These are phyloP conservation scores for Branchinecta lynchi DNA, from an alignment of 1,140 invertebrate species.

Conservation along the genomic window DNA sequence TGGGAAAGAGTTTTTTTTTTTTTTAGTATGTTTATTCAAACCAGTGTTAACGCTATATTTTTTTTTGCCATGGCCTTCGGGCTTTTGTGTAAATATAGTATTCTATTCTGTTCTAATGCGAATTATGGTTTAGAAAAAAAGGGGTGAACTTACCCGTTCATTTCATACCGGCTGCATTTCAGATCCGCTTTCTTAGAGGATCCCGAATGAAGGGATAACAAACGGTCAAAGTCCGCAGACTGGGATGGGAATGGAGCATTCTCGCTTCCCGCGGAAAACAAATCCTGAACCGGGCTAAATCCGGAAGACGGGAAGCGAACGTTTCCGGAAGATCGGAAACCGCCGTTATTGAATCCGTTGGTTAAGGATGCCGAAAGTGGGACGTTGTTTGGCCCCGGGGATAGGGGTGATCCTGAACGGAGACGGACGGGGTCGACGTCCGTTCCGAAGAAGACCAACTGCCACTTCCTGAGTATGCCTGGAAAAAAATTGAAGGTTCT, in stretches of 20 bases:
- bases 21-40: no score
- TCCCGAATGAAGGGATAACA: no score
- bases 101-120: no score
- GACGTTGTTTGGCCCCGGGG: constrained; percentile 27
- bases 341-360: constrained; percentile 25
- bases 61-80: no score
- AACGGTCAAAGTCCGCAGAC: neutral
- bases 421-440: constrained; percentile 58
- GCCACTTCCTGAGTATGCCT: constrained; percentile 74
- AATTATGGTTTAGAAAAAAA: no score
- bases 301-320: neutral
- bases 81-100: no score
- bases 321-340: neutral
- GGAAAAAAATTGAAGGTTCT: constrained; percentile 20
- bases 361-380: constrained; percentile 32
- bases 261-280: neutral
- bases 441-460: constrained; percentile 82
- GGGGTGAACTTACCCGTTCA: constrained; percentile 49
- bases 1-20: no score
- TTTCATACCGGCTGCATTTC: constrained; percentile 54
- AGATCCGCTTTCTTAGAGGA: constrained; percentile 29
- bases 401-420: constrained; percentile 25
- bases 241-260: neutral
- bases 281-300: neutral
- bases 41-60: no score